These are phyloP conservation scores for Apus apus DNA, from an alignment of 2,113 vertebrate species.

Conservation along the genomic window DNA sequence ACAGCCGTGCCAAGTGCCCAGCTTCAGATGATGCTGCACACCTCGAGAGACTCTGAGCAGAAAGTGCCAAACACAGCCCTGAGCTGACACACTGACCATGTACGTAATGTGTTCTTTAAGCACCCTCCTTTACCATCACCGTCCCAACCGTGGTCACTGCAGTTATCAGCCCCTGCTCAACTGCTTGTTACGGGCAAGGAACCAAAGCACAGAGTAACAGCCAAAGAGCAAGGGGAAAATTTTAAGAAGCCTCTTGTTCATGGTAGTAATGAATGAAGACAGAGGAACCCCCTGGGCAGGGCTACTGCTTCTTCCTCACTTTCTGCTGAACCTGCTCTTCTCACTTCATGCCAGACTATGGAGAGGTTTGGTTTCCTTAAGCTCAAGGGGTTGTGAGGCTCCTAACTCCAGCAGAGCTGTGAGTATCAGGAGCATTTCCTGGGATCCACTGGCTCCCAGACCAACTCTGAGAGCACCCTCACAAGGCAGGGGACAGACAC, in stretches of 20 bases:
- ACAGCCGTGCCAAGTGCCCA: rapidly evolving
- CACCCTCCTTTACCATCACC: neutral
- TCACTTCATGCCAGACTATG: neutral
- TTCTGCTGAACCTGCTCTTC: neutral
- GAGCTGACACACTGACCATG: rapidly evolving
- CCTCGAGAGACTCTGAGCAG: neutral
- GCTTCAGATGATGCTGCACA: neutral
- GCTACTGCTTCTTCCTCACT: neutral
- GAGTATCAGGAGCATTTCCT: neutral
- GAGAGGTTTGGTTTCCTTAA: neutral
- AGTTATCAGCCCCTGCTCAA: neutral
- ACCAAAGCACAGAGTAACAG: neutral
- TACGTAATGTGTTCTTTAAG: rapidly evolving
- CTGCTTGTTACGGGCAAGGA: neutral
- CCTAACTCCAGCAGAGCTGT: neutral
- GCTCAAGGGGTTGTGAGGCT: neutral
- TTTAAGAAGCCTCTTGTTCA: neutral
- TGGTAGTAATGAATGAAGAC: neutral
- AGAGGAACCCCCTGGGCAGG: neutral
- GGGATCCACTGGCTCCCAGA: neutral
- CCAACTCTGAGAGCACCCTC: neutral
- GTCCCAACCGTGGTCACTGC: neutral
- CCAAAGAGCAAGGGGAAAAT: neutral
- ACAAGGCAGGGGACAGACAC: neutral
- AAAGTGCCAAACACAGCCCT: rapidly evolving